Percentiles rank a stretch among this genome's conserved stretches.
Conservation (phyloP, 2,797 vertebrate genomes). For the Sebastes flavidus region DNA sequence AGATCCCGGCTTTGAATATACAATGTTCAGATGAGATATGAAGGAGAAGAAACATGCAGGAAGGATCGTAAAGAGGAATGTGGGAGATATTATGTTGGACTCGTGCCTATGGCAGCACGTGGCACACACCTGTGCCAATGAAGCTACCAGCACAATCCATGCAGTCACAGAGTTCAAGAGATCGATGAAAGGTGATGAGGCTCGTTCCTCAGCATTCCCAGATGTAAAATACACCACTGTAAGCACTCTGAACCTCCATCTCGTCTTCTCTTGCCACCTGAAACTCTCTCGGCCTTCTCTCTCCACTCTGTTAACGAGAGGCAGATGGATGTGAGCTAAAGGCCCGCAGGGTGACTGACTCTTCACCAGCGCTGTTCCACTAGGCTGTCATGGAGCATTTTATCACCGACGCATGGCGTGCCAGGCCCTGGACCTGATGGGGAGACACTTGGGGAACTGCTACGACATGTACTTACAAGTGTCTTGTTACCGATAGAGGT, state of each 20-base stretch:
- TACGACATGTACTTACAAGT: not conserved
- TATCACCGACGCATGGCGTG: conserved; percentile 1
- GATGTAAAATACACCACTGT: conserved; percentile 14
- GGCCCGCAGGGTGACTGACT: conserved; percentile 5
- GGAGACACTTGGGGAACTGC: not conserved
- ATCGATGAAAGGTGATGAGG: not conserved
- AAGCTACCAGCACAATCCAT: not conserved
- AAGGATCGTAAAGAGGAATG: not conserved
- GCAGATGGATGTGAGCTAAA: conserved; percentile 22
- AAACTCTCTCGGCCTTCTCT: not conserved
- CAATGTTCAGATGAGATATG: not conserved
- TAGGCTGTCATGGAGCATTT: not conserved
- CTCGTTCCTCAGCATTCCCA: not conserved
- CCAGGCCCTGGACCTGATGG: conserved; percentile 1
- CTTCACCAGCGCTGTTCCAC: not conserved
- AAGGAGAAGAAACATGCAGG: not conserved
- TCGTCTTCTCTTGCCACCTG: not conserved
- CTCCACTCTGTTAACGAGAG: conserved; percentile 1
- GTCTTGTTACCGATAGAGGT: not conserved
- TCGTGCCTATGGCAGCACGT: not conserved
- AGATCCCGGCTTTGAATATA: not conserved
- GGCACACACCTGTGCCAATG: conserved; percentile 24
- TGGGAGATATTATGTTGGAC: not conserved
- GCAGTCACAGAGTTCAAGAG: not conserved
- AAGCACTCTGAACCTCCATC: conserved; percentile 1